Conservation (phyloP, 2,888 invertebrate species). For the Pachliopta kotzebuea region DNA sequence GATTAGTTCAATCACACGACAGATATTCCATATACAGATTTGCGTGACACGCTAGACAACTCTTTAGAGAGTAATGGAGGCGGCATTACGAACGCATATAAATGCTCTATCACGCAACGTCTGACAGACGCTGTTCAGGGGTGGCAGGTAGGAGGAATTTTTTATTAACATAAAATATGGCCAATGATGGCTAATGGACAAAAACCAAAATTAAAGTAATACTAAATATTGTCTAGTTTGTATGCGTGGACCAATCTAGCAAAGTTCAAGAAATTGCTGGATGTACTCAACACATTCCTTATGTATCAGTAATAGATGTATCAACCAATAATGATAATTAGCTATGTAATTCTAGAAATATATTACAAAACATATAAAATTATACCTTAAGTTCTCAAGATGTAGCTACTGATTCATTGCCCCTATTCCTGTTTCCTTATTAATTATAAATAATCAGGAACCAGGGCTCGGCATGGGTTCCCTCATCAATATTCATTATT, state of each 20-base stretch:
- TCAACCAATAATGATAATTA: too few relatives aligned
- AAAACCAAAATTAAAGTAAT: too few relatives aligned
- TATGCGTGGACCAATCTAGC: too few relatives aligned
- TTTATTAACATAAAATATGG: not conserved
- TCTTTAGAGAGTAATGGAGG: constrained; percentile 27
- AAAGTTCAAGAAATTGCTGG: too few relatives aligned
- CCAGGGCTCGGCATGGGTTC: not conserved
- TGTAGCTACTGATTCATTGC: constrained; percentile 3
- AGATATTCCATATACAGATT: constrained; percentile 37
- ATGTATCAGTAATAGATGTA: too few relatives aligned
- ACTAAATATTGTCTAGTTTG: too few relatives aligned
- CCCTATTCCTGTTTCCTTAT: constrained; percentile 18
- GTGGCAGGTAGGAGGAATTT: constrained; percentile 7
- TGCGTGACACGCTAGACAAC: constrained; percentile 32
- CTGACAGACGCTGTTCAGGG: constrained; percentile 23
- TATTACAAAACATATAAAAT: too few relatives aligned
- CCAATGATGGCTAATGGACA: too few relatives aligned
- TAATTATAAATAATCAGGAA: constrained; percentile 2
- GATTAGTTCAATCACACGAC: constrained; percentile 37
- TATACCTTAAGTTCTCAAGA: not conserved
- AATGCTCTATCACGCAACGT: constrained; percentile 25
- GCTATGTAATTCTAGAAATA: too few relatives aligned
- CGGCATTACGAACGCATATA: constrained; percentile 19
- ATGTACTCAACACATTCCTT: too few relatives aligned
- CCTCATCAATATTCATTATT: constrained; percentile 25